Evolutionary conservation across 1,140 invertebrate species (phyloP).

Genomic region (Eumaeus atala): DNA sequence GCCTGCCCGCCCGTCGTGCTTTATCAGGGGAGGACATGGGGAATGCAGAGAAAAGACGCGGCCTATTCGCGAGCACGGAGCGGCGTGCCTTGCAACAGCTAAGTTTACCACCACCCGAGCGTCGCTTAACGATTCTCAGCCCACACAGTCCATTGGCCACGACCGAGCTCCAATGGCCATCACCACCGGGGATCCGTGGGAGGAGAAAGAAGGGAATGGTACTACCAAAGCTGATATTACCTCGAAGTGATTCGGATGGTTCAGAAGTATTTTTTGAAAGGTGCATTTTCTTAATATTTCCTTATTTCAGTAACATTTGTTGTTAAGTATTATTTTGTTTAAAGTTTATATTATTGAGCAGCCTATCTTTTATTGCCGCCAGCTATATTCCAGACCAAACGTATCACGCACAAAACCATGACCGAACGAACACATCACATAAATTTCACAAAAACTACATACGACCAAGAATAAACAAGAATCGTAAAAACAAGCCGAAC

Average conservation of each 20-base stretch:
- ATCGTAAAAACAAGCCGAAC: not conserved
- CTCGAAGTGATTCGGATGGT: conserved; percentile 80
- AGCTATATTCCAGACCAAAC: not conserved
- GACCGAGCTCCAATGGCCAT: conserved; percentile 77
- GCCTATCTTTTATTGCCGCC: not conserved
- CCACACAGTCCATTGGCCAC: conserved; percentile 81
- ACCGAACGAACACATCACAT: not conserved
- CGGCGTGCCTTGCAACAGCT: conserved; percentile 78
- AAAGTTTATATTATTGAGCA: not conserved
- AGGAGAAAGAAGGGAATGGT: conserved; percentile 83
- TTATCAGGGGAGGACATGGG: conserved; percentile 77
- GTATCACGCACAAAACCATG: not conserved
- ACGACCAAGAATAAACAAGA: not conserved
- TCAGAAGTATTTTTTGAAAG: conserved; percentile 78
- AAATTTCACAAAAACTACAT: not conserved
- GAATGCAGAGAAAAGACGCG: conserved; percentile 77
- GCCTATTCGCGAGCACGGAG: conserved; percentile 79
- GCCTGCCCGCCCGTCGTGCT: conserved; percentile 75
- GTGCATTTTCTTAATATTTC: conserved; percentile 33
- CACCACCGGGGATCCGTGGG: conserved; percentile 77
- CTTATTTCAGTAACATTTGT: conserved; percentile 4
- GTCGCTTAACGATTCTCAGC: conserved; percentile 81
- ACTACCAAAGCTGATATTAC: conserved; percentile 83
- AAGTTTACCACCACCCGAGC: conserved; percentile 79
- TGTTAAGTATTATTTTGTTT: conserved; percentile 8